Conservation (phyloP, 2,888 invertebrate species). For the Leptura quadrifasciata region DNA sequence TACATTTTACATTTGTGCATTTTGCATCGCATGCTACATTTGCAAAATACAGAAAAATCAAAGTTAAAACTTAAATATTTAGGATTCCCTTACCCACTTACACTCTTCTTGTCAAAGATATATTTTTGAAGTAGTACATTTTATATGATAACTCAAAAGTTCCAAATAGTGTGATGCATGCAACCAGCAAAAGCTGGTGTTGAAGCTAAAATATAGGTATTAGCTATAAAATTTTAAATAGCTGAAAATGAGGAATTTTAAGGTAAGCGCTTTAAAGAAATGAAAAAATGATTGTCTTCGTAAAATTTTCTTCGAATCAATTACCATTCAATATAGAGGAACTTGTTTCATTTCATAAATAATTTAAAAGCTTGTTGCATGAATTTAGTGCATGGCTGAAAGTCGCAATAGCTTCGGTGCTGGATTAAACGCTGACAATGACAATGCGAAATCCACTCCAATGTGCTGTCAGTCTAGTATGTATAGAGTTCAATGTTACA, state of each 20-base stretch:
- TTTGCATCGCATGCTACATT: slow-evolving; percentile 30
- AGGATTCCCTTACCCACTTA: no score
- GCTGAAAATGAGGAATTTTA: not conserved
- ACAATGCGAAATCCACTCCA: no score
- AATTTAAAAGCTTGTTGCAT: not conserved
- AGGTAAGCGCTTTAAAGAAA: not conserved
- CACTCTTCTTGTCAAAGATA: no score
- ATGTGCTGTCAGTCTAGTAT: no score
- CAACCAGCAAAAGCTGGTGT: not conserved
- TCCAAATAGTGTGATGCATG: not conserved
- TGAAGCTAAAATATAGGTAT: not conserved
- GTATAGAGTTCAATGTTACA: not conserved
- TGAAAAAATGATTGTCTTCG: not conserved
- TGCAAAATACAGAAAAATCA: not conserved
- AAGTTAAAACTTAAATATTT: no score
- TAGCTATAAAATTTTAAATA: not conserved
- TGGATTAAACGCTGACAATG: no score
- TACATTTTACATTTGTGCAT: slow-evolving; percentile 34
- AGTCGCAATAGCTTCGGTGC: not conserved
- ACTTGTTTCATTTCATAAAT: no score
- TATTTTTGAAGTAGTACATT: no score
- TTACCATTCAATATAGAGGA: not conserved
- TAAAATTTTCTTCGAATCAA: not conserved
- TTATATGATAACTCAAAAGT: not conserved
- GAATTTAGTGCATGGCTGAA: not conserved